These are phyloP conservation scores for Lordiphosa stackelbergi DNA, from an alignment of 1,140 invertebrate genomes.

Conservation along the genomic window DNA sequence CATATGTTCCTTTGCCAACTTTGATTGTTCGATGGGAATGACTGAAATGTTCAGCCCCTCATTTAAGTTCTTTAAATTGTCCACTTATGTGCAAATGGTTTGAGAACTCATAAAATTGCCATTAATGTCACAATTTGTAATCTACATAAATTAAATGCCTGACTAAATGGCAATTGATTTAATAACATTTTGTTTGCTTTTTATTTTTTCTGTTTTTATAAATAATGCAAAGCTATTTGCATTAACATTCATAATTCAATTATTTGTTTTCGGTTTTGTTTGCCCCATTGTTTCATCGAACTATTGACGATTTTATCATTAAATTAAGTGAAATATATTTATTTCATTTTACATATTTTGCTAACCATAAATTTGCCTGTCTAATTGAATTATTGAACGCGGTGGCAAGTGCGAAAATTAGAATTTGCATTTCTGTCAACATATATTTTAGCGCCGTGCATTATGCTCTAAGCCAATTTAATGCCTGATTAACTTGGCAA, in stretches of 20 bases:
- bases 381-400: slow-evolving; percentile 56
- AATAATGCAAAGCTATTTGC: slow-evolving; percentile 45
- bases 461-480: slow-evolving; percentile 60
- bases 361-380: slow-evolving; percentile 22
- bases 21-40: too few species aligned
- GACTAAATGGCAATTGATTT: slow-evolving; percentile 15
- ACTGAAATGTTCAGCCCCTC: too few species aligned
- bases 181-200: slow-evolving; percentile 8
- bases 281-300: slow-evolving; percentile 18
- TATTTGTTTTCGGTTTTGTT: slow-evolving; percentile 39
- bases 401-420: slow-evolving; percentile 40
- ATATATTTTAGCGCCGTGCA: slow-evolving; percentile 39
- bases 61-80: too few species aligned
- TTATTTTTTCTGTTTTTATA: not conserved
- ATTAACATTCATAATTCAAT: slow-evolving; percentile 58
- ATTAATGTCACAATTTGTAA: slow-evolving; percentile 49
- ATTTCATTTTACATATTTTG: slow-evolving; percentile 8
- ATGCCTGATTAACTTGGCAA: slow-evolving; percentile 61
- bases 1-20: too few species aligned
- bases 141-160: slow-evolving; percentile 39
- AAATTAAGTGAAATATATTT: slow-evolving; percentile 27
- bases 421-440: slow-evolving; percentile 63
- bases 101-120: slow-evolving; percentile 4
- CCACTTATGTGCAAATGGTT: too few species aligned
- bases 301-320: slow-evolving; percentile 5